These are phyloP conservation scores for Hystrix cristata DNA, from an alignment of 2,113 vertebrate species.

Conservation along the genomic window DNA sequence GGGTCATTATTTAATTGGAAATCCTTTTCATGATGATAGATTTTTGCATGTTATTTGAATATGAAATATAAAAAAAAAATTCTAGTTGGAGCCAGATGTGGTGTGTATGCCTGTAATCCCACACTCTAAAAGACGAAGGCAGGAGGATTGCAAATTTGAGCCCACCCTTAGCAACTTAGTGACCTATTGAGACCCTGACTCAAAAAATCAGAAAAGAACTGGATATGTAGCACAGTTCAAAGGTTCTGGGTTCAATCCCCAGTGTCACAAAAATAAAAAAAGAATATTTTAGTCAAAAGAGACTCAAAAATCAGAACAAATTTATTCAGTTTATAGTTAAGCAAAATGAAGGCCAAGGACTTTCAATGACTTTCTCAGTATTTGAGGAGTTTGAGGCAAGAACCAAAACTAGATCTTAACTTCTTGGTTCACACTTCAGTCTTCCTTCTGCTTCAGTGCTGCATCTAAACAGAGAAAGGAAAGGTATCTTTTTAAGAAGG, in stretches of 20 bases:
- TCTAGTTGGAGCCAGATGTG: not conserved
- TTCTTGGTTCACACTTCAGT: not conserved
- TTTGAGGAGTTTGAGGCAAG: not conserved
- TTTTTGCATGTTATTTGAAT: slow-evolving; percentile 1
- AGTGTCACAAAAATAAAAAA: not conserved
- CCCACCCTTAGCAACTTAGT: not conserved
- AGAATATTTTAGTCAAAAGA: not conserved
- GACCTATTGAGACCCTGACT: not conserved
- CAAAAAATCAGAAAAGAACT: not conserved
- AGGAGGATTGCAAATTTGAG: not conserved
- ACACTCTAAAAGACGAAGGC: not conserved
- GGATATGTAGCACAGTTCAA: not conserved
- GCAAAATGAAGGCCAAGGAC: not conserved
- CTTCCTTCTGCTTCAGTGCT: not conserved
- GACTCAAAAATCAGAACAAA: not conserved
- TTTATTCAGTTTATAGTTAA: not conserved
- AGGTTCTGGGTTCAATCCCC: not conserved
- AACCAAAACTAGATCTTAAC: not conserved
- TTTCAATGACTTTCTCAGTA: not conserved
- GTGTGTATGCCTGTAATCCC: not conserved
- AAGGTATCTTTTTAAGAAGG: not conserved
- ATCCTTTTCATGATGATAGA: not conserved
- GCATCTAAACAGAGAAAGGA: not conserved
- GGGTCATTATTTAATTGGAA: not conserved
- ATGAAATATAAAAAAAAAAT: not conserved